Evolutionary conservation across 2,113 vertebrate genomes (phyloP).

Genomic region (Sebastes schlegelii): DNA sequence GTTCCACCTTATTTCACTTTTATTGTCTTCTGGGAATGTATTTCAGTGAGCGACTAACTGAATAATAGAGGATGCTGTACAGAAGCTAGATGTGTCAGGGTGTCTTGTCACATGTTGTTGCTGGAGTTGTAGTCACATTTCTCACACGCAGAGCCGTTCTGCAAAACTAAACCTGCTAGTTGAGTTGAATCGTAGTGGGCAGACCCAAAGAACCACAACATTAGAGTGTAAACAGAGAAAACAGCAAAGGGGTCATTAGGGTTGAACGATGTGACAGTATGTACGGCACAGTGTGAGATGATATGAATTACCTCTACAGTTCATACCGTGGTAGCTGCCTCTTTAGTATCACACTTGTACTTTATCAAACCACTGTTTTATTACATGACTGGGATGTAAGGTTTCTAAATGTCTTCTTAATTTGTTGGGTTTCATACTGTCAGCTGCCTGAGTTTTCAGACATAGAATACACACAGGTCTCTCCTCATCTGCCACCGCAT

Average conservation of each 20-base stretch:
- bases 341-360: neutral
- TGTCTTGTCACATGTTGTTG: slow-evolving; percentile 17
- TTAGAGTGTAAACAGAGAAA: neutral
- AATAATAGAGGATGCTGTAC: slow-evolving; percentile 7
- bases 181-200: neutral
- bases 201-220: neutral
- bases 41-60: neutral
- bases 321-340: neutral
- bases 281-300: neutral
- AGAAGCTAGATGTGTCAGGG: slow-evolving; percentile 3
- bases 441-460: too few species aligned
- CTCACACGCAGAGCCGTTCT: neutral
- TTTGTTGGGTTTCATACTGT: too few species aligned
- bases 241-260: neutral
- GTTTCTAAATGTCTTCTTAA: too few species aligned
- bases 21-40: neutral
- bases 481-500: too few species aligned
- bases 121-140: slow-evolving; percentile 1
- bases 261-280: neutral
- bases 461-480: too few species aligned
- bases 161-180: neutral
- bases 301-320: too few species aligned
- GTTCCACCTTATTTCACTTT: slow-evolving; percentile 39
- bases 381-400: too few species aligned
- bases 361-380: too few species aligned